phyloP scores from a whole-genome alignment of 2,888 invertebrate species.

The Orchesella flavescens region DNA sequence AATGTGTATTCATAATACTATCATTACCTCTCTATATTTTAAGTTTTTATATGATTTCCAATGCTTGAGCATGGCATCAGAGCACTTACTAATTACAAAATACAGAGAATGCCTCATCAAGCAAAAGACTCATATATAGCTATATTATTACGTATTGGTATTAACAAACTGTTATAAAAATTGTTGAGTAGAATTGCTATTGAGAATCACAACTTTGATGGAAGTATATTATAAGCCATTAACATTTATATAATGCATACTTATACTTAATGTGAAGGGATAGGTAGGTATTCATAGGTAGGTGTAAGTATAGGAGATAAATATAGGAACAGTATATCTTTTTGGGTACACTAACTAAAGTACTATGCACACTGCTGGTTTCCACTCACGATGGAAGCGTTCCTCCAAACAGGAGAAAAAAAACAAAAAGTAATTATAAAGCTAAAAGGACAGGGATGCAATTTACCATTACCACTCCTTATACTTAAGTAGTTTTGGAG shows the following conservation, averaged over 20 bases:
- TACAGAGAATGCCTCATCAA: slow-evolving; percentile 65
- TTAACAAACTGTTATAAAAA: slow-evolving; percentile 3
- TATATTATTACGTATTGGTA: neutral
- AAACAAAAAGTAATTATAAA: slow-evolving; percentile 25
- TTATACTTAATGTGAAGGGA: neutral
- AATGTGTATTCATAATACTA: no score
- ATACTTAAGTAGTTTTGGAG: slow-evolving; percentile 27
- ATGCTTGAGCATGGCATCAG: slow-evolving; percentile 60
- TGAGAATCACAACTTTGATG: slow-evolving; percentile 29
- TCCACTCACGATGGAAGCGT: slow-evolving; percentile 18
- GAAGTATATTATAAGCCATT: slow-evolving; percentile 13
- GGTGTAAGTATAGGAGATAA: neutral
- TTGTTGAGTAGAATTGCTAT: slow-evolving; percentile 9
- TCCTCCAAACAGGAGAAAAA: neutral
- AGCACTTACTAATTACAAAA: slow-evolving; percentile 63
- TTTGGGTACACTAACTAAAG: neutral
- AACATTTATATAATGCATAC: slow-evolving; percentile 21
- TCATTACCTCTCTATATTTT: no score
- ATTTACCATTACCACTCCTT: slow-evolving; percentile 37
- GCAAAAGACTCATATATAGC: slow-evolving; percentile 58
- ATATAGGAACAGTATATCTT: neutral
- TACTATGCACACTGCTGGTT: slow-evolving; percentile 44
- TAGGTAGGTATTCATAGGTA: neutral
- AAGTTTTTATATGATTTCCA: no score
- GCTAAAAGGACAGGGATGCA: slow-evolving; percentile 36